phyloP scores from a whole-genome alignment of 1,140 invertebrate species.

The Zaprionus inermis region DNA sequence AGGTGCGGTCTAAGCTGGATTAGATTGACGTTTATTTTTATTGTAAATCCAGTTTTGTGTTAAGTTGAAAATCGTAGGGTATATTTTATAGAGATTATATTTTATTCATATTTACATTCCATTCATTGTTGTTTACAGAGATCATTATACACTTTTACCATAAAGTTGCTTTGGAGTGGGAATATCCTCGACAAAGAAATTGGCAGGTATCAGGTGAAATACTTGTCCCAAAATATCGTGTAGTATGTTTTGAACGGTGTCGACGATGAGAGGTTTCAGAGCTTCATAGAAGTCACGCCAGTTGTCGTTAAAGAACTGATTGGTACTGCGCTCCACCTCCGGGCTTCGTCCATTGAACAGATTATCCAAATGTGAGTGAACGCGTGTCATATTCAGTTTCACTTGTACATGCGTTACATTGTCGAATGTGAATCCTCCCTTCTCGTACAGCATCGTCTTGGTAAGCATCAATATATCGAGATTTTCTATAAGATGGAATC shows the following conservation, averaged over 20 bases:
- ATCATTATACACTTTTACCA: slow-evolving; percentile 77
- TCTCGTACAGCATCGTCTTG: slow-evolving; percentile 86
- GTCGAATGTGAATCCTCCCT: slow-evolving; percentile 87
- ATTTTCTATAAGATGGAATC: slow-evolving; percentile 84
- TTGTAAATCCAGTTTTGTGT: neutral
- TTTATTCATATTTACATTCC: neutral
- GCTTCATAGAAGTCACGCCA: slow-evolving; percentile 88
- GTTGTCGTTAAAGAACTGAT: slow-evolving; percentile 88
- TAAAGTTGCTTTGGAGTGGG: slow-evolving; percentile 67
- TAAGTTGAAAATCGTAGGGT: neutral
- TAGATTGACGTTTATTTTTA: neutral
- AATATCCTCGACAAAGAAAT: slow-evolving; percentile 79
- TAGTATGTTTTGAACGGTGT: slow-evolving; percentile 88
- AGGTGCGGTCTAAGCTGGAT: neutral
- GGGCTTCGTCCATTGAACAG: slow-evolving; percentile 72
- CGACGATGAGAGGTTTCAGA: slow-evolving; percentile 86
- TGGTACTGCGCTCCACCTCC: slow-evolving; percentile 87
- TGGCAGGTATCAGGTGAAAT: slow-evolving; percentile 87
- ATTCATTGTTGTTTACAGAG: too few relatives aligned
- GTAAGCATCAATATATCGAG: slow-evolving; percentile 87
- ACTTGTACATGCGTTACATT: slow-evolving; percentile 87
- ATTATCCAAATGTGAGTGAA: slow-evolving; percentile 64
- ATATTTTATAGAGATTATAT: too few relatives aligned
- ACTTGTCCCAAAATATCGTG: slow-evolving; percentile 86
- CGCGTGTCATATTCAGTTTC: slow-evolving; percentile 85